Conservation (phyloP, 2,888 invertebrate species). For the Lathronympha strigana region DNA sequence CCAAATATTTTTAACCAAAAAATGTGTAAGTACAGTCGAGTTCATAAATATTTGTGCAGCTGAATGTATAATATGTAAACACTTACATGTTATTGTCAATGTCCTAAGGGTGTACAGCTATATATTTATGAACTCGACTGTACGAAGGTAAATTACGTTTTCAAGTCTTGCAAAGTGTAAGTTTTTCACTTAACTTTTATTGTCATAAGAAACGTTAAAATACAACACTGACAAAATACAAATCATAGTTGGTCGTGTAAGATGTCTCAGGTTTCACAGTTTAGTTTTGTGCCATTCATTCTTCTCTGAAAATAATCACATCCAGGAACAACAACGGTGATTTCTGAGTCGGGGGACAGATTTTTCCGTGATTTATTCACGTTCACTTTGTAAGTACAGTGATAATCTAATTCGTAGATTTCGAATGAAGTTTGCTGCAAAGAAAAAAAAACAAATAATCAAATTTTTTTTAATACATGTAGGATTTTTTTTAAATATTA, state of each 20-base stretch:
- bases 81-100: no score
- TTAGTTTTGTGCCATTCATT: slow-evolving; percentile 60
- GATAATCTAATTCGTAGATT: slow-evolving; percentile 83
- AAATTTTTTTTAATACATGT: not conserved
- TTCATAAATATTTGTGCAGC: no score
- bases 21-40: no score
- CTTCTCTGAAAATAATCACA: slow-evolving; percentile 78
- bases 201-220: not conserved
- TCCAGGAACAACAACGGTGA: slow-evolving; percentile 79
- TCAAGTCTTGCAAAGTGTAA: not conserved
- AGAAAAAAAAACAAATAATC: slow-evolving; percentile 43
- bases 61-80: no score
- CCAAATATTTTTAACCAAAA: no score
- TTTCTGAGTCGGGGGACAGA: slow-evolving; percentile 73
- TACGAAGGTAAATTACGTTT: not conserved
- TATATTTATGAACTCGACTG: no score
- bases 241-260: not conserved
- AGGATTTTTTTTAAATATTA: not conserved
- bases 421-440: slow-evolving; percentile 83
- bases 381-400: slow-evolving; percentile 82
- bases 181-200: not conserved
- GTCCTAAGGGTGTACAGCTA: no score
- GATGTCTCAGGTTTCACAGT: slow-evolving; percentile 55
- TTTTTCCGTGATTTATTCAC: slow-evolving; percentile 72
- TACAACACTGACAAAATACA: not conserved